These are phyloP conservation scores for Delia radicum DNA, from an alignment of 1,140 invertebrate species.

Conservation along the genomic window DNA sequence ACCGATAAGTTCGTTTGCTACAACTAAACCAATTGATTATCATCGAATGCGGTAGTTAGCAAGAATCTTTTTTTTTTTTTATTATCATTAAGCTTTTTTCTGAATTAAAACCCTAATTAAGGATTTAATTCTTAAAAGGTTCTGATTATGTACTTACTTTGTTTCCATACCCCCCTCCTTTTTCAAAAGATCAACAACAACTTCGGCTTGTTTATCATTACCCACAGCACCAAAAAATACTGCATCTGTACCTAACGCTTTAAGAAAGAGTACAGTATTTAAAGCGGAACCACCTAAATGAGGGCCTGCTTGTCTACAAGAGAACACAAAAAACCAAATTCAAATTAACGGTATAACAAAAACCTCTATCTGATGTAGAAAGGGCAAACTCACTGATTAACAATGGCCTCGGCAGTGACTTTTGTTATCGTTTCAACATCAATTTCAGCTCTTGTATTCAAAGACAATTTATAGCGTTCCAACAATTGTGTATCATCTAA, in stretches of 20 bases:
- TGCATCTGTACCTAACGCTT: conserved; percentile 40
- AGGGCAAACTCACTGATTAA: background rate
- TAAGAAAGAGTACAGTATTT: conserved; percentile 45
- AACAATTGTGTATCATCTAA: background rate
- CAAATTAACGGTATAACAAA: background rate
- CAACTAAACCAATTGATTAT: too few species aligned
- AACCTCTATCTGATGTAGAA: too few species aligned
- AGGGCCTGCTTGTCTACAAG: background rate
- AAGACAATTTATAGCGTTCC: background rate
- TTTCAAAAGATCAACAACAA: conserved; percentile 30
- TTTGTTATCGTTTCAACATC: background rate
- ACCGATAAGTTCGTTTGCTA: too few species aligned
- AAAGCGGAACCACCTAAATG: conserved; percentile 47
- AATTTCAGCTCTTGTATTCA: background rate
- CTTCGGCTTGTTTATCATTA: conserved; percentile 36
- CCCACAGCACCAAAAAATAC: conserved; percentile 49
- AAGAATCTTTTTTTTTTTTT: too few species aligned
- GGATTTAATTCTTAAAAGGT: too few species aligned
- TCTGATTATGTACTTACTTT: conserved; percentile 5
- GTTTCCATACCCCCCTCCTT: background rate
- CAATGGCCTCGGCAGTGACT: background rate
- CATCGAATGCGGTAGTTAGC: too few species aligned
- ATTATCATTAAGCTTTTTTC: background rate
- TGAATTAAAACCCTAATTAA: background rate
- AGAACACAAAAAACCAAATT: background rate